Conservation (phyloP, 2,797 vertebrate genomes). For the Pygocentrus nattereri region DNA sequence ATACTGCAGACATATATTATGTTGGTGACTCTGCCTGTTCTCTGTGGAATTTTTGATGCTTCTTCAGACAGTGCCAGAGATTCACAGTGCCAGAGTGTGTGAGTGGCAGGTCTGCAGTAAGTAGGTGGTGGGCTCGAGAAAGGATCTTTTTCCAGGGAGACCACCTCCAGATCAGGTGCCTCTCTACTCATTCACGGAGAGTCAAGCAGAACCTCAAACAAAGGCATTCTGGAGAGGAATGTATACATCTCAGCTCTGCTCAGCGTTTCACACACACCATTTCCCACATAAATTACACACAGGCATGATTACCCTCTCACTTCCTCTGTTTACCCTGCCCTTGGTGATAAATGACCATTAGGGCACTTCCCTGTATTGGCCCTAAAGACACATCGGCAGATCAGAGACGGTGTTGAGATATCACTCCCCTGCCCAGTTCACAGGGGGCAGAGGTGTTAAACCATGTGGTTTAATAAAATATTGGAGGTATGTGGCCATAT, state of each 20-base stretch:
- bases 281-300: conserved; percentile 65
- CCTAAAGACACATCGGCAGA: conserved; percentile 48
- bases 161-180: conserved; percentile 54
- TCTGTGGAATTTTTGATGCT: background rate
- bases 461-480: too few species aligned
- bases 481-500: too few species aligned
- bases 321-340: conserved; percentile 58
- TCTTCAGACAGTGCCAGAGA: conserved; percentile 6
- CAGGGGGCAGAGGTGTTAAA: too few species aligned
- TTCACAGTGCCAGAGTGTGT: background rate
- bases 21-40: background rate
- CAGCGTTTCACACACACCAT: conserved; percentile 38
- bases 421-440: background rate
- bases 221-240: conserved; percentile 48
- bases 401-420: conserved; percentile 34
- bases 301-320: conserved; percentile 56
- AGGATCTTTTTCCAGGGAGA: conserved; percentile 21
- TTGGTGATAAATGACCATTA: conserved; percentile 64
- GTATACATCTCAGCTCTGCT: conserved; percentile 45
- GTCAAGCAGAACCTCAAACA: conserved; percentile 56
- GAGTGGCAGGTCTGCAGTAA: conserved; percentile 10
- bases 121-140: background rate
- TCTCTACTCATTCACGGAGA: conserved; percentile 41
- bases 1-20: background rate
- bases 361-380: conserved; percentile 52